These are phyloP conservation scores for Atrichornis clamosus DNA, from an alignment of 2,113 vertebrate genomes.

Conservation along the genomic window DNA sequence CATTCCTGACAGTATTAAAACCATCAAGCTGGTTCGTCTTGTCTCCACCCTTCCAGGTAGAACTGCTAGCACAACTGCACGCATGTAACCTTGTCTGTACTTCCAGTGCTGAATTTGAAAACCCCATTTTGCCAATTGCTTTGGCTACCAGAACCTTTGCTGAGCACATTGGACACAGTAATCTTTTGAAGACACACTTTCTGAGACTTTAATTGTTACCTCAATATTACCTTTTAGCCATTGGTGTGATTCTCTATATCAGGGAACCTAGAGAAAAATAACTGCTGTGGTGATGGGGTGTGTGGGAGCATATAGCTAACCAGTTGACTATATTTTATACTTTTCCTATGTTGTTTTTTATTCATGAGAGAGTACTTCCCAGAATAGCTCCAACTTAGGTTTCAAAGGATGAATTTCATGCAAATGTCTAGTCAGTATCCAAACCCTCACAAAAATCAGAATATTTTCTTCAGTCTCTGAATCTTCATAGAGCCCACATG, in stretches of 20 bases:
- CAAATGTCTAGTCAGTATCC: not conserved
- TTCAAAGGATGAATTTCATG: conserved; percentile 7
- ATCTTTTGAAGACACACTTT: not conserved
- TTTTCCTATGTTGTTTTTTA: not conserved
- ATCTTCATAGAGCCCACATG: not conserved
- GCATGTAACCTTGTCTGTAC: accelerated
- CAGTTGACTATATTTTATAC: not conserved
- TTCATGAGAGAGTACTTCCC: not conserved
- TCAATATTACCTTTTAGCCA: not conserved
- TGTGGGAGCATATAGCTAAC: not conserved
- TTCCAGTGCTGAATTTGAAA: not conserved
- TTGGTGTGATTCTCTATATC: not conserved
- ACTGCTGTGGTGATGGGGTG: not conserved
- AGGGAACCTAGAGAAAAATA: not conserved
- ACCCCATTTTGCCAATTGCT: not conserved
- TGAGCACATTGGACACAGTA: not conserved
- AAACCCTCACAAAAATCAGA: conserved; percentile 16
- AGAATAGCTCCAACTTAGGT: not conserved
- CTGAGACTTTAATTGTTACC: not conserved
- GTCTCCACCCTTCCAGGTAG: not conserved
- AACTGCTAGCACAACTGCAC: not conserved
- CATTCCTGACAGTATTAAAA: not conserved
- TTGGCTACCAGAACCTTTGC: not conserved
- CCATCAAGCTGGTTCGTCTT: not conserved
- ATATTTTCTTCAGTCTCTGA: not conserved